Percentiles rank a stretch among this genome's conserved stretches.
These are phyloP conservation scores for Bambusicola thoracicus DNA, from an alignment of 2,113 vertebrate species.

Conservation along the genomic window DNA sequence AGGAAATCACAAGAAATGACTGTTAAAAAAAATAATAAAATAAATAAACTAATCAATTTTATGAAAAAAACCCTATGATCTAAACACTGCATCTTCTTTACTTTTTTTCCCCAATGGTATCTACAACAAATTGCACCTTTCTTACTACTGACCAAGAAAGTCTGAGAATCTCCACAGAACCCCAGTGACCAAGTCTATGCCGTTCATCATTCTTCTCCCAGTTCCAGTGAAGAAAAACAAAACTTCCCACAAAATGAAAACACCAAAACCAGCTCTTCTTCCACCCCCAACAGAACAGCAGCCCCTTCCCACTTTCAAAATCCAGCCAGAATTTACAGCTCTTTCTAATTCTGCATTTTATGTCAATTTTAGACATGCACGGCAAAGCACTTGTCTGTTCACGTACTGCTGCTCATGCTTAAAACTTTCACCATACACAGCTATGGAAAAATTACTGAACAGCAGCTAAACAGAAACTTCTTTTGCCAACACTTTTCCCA, in stretches of 20 bases:
- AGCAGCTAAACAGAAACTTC: not conserved
- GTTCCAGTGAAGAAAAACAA: not conserved
- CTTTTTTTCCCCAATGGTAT: not conserved
- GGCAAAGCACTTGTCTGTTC: not conserved
- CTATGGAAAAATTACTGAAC: not conserved
- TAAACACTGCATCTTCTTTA: not conserved
- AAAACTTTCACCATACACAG: not conserved
- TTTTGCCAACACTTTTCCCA: not conserved
- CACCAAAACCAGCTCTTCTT: not conserved
- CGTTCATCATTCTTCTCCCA: not conserved
- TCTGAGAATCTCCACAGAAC: not conserved
- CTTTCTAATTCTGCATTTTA: not conserved
- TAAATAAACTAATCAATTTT: too few relatives aligned
- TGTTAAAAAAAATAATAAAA: not conserved
- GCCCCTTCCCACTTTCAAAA: not conserved
- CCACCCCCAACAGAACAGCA: not conserved
- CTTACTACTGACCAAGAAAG: not conserved
- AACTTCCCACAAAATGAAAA: not conserved
- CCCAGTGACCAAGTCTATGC: not conserved
- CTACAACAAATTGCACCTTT: not conserved
- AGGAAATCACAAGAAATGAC: not conserved
- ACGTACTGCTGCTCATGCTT: fast-evolving
- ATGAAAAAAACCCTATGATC: not conserved
- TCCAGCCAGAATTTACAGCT: not conserved
- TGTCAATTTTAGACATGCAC: not conserved